phyloP scores from a whole-genome alignment of 2,113 vertebrate species.

The Chrysochloris asiatica region DNA sequence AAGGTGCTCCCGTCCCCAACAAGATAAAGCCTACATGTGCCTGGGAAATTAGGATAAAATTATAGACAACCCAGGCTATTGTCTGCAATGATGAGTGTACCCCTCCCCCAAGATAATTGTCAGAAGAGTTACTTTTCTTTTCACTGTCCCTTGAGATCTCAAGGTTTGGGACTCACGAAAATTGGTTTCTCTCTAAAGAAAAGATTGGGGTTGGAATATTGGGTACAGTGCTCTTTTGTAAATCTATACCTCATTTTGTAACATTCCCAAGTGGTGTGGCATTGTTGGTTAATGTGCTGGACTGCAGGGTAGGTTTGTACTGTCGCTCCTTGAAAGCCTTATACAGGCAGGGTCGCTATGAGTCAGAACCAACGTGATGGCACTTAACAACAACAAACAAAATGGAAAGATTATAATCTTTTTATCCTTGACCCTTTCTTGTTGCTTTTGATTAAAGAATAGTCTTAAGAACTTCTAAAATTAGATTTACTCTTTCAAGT shows the following conservation, averaged over 20 bases:
- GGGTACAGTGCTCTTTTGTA: conserved; percentile 1
- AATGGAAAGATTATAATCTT: neutral
- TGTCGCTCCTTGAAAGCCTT: too few species aligned
- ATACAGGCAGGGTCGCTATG: too few species aligned
- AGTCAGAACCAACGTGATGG: too few species aligned
- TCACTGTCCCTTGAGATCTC: neutral
- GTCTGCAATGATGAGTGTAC: neutral
- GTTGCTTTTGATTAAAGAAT: neutral
- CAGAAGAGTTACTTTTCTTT: too few species aligned
- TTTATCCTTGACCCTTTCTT: conserved; percentile 21
- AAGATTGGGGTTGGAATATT: neutral
- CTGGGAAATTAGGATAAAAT: conserved; percentile 15
- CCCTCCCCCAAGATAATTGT: neutral
- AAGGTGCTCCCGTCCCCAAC: neutral
- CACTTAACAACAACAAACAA: too few species aligned
- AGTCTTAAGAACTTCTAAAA: conserved; percentile 16
- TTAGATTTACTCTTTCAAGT: conserved; percentile 19
- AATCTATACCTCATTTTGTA: conserved; percentile 17
- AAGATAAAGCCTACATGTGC: neutral
- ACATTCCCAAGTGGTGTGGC: neutral
- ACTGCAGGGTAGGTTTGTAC: too few species aligned
- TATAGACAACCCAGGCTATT: conserved; percentile 16
- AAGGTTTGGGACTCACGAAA: conserved; percentile 26
- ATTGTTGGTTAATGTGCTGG: too few species aligned
- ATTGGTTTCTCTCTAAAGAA: conserved; percentile 24